Percentiles rank a stretch among this genome's conserved stretches.
These are phyloP conservation scores for Gallinago stenura DNA, from an alignment of 2,797 vertebrate genomes.

Conservation along the genomic window DNA sequence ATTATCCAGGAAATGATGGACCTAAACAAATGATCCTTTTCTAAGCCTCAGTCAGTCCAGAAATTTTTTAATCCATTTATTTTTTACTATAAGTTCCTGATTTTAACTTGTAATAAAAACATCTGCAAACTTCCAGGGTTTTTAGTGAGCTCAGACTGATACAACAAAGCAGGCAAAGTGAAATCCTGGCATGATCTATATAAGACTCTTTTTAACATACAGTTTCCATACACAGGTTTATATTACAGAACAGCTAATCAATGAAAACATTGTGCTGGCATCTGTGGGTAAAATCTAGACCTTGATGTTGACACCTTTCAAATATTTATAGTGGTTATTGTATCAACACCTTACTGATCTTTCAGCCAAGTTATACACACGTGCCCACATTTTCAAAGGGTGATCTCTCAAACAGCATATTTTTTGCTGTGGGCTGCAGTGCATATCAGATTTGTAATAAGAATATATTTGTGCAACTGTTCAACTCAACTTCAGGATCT, in stretches of 20 bases:
- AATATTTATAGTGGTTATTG: conserved; percentile 54
- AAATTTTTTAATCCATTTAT: not conserved
- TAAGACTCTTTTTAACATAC: not conserved
- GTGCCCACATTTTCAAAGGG: not conserved
- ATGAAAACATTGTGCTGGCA: conserved; percentile 49
- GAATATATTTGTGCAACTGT: not conserved
- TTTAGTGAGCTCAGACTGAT: not conserved
- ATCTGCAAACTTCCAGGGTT: not conserved
- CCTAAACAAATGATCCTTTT: not conserved
- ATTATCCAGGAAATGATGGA: not conserved
- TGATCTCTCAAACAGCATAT: not conserved
- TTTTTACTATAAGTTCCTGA: not conserved
- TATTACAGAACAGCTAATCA: conserved; percentile 53
- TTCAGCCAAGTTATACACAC: conserved; percentile 52
- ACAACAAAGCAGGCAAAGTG: conserved; percentile 32
- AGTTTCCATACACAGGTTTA: conserved; percentile 22
- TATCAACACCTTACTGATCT: not conserved
- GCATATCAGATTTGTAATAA: not conserved
- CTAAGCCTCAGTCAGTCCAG: not conserved
- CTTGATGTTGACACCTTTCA: conserved; percentile 59
- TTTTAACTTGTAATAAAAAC: conserved; percentile 23
- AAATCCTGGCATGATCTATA: conserved; percentile 16
- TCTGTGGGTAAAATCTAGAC: conserved; percentile 45
- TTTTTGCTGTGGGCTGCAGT: not conserved
- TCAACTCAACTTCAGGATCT: not conserved